Evolutionary conservation across 92 coral and sea anemone species (phyloP).

Genomic region (Zoanthus sociatus): DNA sequence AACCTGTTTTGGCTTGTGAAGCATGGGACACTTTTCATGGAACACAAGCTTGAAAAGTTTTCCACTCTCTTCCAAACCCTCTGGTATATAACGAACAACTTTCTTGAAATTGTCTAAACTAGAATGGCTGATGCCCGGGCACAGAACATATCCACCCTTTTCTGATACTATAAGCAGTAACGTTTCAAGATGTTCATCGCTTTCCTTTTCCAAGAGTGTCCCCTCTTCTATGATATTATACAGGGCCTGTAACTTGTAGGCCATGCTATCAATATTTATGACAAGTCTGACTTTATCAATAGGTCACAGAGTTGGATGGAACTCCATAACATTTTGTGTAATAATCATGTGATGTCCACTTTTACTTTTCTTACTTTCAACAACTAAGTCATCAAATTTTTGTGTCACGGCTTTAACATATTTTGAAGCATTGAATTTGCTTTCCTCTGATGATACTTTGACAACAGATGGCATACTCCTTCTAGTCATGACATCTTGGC

Average conservation of each 20-base stretch:
- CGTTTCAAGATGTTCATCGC: conserved; percentile 9
- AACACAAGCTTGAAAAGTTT: conserved; percentile 20
- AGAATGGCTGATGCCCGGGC: conserved; percentile 23
- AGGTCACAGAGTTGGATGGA: conserved; percentile 19
- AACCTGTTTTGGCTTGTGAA: conserved; percentile 14
- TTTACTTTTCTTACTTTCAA: conserved; percentile 14
- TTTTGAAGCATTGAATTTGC: conserved; percentile 16
- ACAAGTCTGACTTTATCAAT: conserved; percentile 17
- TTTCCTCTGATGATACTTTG: conserved; percentile 14
- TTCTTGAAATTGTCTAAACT: conserved; percentile 26
- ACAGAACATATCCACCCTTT: conserved; percentile 35
- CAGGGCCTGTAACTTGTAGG: conserved; percentile 26
- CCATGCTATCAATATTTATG: conserved; percentile 1
- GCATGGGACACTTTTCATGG: conserved; percentile 23
- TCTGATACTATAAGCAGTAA: conserved; percentile 33
- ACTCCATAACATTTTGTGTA: conserved; percentile 23
- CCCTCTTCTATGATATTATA: conserved; percentile 30
- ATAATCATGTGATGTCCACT: conserved; percentile 13
- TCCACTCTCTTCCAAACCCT: conserved; percentile 33
- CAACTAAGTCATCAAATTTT: conserved; percentile 23
- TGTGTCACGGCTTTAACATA: background rate
- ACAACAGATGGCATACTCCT: conserved; percentile 8
- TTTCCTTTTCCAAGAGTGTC: conserved; percentile 37
- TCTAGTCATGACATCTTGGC: conserved; percentile 14
- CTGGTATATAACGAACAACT: conserved; percentile 13